These are phyloP conservation scores for Dendroctonus ponderosae DNA, from an alignment of 1,140 invertebrate genomes.

Conservation along the genomic window DNA sequence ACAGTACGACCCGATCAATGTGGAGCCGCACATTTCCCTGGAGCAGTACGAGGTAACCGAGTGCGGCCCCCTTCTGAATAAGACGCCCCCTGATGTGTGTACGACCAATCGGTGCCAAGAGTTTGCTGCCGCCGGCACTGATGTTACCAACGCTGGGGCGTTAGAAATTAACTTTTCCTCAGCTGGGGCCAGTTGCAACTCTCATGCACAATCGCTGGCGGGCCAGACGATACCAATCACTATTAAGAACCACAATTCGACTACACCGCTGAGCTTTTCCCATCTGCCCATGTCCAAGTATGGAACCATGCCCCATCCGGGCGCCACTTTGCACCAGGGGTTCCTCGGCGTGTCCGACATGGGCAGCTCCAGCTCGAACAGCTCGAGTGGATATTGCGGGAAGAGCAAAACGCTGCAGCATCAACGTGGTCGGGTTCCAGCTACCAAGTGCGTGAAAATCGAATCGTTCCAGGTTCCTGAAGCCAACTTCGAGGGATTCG, in stretches of 20 bases:
- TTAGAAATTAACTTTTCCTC: conserved; percentile 39
- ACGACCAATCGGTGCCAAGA: conserved; percentile 48
- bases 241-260: conserved; percentile 46
- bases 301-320: conserved; percentile 46
- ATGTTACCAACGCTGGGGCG: conserved; percentile 31
- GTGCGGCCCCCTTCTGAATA: conserved; percentile 47
- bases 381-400: conserved; percentile 45
- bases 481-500: conserved; percentile 45
- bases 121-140: conserved; percentile 37
- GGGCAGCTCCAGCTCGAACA: conserved; percentile 47
- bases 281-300: conserved; percentile 45
- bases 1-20: conserved; percentile 39
- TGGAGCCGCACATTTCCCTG: conserved; percentile 37
- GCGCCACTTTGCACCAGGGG: conserved; percentile 44
- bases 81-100: conserved; percentile 50
- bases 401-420: conserved; percentile 49
- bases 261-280: conserved; percentile 38
- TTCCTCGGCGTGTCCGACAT: conserved; percentile 47
- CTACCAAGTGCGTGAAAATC: conserved; percentile 48
- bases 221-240: conserved; percentile 50
- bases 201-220: conserved; percentile 37
- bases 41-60: conserved; percentile 45
- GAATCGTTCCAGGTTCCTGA: conserved; percentile 48
- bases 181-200: conserved; percentile 7
- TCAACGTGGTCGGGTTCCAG: conserved; percentile 34